These are phyloP conservation scores for Temnothorax longispinosus DNA, from an alignment of 1,140 invertebrate genomes.

Conservation along the genomic window DNA sequence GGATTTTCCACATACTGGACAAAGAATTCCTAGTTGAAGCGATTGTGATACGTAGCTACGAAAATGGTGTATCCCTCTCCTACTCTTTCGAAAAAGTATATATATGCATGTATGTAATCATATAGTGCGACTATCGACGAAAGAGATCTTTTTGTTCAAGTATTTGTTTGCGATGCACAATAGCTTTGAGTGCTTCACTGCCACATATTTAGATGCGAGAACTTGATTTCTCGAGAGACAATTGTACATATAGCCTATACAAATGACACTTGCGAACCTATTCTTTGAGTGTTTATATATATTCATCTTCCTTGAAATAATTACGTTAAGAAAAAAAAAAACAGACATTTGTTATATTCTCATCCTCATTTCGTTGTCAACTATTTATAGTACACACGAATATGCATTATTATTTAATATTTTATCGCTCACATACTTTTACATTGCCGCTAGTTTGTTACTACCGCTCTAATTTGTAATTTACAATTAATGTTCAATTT, in stretches of 20 bases:
- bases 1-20: slow-evolving; percentile 14
- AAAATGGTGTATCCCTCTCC: neutral
- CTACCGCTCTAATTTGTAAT: neutral
- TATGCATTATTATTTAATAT: slow-evolving; percentile 32
- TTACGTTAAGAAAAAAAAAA: neutral
- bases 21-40: slow-evolving; percentile 38
- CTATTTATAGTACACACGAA: slow-evolving; percentile 46
- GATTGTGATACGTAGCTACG: slow-evolving; percentile 44
- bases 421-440: slow-evolving; percentile 6
- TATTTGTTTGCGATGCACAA: slow-evolving; percentile 13
- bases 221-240: neutral
- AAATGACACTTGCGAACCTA: neutral
- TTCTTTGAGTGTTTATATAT: neutral
- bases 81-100: neutral
- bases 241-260: slow-evolving; percentile 1
- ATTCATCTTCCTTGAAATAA: neutral
- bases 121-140: neutral
- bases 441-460: slow-evolving; percentile 16
- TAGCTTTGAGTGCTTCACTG: slow-evolving; percentile 58
- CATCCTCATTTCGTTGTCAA: neutral
- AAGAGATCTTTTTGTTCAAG: neutral
- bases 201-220: slow-evolving; percentile 11
- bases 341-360: neutral
- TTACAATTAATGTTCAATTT: neutral
- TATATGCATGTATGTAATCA: neutral